Evolutionary conservation across 2,797 vertebrate genomes (phyloP).

Genomic region (Protosalanx chinensis): DNA sequence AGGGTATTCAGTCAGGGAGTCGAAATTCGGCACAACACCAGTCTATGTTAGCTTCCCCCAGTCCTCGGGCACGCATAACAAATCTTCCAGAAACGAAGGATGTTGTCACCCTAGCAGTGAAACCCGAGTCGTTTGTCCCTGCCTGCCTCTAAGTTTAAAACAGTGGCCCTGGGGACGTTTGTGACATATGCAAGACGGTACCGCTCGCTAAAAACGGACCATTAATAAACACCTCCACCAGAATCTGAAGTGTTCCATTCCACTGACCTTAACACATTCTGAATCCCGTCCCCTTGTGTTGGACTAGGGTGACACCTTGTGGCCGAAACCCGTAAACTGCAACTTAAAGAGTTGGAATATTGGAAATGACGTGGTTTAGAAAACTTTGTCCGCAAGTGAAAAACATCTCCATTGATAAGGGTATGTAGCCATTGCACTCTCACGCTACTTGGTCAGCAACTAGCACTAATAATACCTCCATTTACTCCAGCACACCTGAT

Average conservation of each 20-base stretch:
- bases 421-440: no score
- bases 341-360: no score
- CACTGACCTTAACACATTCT: constrained; percentile 22
- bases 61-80: not conserved
- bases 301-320: constrained; percentile 47
- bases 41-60: not conserved
- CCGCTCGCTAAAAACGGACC: constrained; percentile 58
- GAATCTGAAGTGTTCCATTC: constrained; percentile 8
- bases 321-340: constrained; percentile 5
- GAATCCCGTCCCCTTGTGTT: not conserved
- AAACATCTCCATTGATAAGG: no score
- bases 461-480: no score
- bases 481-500: no score
- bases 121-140: not conserved
- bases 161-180: constrained; percentile 18
- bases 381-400: no score
- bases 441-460: no score
- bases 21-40: no score
- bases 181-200: constrained; percentile 39
- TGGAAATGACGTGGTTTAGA: no score
- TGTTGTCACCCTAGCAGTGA: not conserved
- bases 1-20: no score
- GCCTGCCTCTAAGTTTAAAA: constrained; percentile 21
- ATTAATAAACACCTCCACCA: constrained; percentile 54
- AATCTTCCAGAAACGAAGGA: not conserved